phyloP scores from a whole-genome alignment of 2,888 invertebrate species.

The Aethes cnicana region DNA sequence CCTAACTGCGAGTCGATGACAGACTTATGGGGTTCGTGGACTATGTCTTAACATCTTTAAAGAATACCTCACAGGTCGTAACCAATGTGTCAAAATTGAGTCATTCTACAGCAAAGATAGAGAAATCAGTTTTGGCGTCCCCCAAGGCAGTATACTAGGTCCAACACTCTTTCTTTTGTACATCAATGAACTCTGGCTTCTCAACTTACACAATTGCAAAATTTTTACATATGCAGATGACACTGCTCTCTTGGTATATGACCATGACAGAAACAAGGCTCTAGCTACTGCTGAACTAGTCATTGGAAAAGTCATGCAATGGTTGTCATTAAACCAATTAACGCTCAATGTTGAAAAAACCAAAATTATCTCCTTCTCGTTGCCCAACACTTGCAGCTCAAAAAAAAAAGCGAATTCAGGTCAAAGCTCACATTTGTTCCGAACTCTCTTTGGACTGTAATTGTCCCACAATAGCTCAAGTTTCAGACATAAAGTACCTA shows the following conservation, averaged over 20 bases:
- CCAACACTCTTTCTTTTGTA: constrained; percentile 9
- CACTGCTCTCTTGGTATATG: neutral
- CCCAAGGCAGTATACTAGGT: constrained; percentile 20
- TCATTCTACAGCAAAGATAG: neutral
- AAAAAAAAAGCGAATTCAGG: too few species aligned
- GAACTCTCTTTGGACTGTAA: too few species aligned
- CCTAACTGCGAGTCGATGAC: too few species aligned
- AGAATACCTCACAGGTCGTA: constrained; percentile 9
- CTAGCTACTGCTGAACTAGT: neutral
- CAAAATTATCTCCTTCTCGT: too few species aligned
- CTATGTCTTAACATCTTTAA: neutral
- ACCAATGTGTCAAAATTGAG: neutral
- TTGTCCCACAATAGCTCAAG: too few species aligned
- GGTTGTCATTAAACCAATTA: too few species aligned
- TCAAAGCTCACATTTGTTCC: too few species aligned
- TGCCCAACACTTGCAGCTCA: too few species aligned
- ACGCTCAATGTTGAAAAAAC: too few species aligned
- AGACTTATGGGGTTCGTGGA: too few species aligned
- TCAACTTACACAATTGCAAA: neutral
- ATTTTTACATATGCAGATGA: neutral
- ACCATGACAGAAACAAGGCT: neutral
- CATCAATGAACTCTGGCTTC: neutral
- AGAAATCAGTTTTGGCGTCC: neutral
- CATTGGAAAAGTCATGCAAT: too few species aligned
- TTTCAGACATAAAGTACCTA: too few species aligned